phyloP scores from a whole-genome alignment of 2,113 vertebrate species.

The Arizona elegans region DNA sequence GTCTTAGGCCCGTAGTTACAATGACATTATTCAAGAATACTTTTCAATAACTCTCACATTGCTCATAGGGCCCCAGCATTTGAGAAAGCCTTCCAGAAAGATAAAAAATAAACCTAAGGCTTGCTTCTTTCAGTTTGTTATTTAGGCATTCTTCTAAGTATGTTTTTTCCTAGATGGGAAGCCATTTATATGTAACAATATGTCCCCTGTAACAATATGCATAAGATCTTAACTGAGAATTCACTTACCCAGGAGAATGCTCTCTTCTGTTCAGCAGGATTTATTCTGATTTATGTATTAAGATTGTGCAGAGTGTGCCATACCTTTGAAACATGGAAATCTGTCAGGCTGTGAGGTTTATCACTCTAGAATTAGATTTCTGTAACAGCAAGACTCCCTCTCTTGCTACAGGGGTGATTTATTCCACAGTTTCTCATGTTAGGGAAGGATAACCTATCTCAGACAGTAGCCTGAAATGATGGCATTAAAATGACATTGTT shows the following conservation, averaged over 20 bases:
- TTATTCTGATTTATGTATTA: background rate
- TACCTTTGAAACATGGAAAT: background rate
- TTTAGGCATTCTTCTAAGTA: background rate
- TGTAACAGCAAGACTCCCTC: background rate
- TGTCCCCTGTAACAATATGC: background rate
- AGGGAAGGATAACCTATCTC: constrained; percentile 19
- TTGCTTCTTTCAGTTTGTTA: background rate
- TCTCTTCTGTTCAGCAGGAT: background rate
- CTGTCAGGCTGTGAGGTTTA: background rate
- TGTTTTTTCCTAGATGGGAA: background rate
- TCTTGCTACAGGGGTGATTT: background rate
- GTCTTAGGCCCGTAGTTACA: background rate
- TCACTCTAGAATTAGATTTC: background rate
- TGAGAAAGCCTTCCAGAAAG: background rate
- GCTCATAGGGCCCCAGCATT: background rate
- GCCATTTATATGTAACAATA: background rate
- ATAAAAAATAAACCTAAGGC: background rate
- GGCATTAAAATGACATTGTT: constrained; percentile 39
- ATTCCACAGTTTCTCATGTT: background rate
- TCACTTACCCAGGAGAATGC: background rate
- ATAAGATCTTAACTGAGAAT: background rate
- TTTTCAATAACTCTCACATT: background rate
- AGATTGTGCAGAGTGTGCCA: background rate
- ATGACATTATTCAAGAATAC: background rate
- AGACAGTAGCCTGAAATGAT: constrained; percentile 48